Percentiles rank a stretch among this genome's conserved stretches.
phyloP scores from a whole-genome alignment of 2,888 invertebrate genomes.

The Morpho deidamia region DNA sequence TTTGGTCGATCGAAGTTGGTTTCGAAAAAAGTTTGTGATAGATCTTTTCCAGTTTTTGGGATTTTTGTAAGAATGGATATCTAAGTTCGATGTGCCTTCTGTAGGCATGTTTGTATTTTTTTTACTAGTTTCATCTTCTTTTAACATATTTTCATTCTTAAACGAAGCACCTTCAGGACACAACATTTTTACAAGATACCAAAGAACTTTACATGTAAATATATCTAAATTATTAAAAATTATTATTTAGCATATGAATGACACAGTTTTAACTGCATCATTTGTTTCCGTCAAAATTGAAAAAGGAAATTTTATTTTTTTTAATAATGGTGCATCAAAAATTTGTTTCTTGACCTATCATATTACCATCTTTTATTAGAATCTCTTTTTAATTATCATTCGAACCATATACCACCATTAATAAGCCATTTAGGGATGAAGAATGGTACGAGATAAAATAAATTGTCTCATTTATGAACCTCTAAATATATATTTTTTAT shows the following conservation, averaged over 20 bases:
- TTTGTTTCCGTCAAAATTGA: slow-evolving; percentile 27
- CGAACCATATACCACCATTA: too few relatives aligned
- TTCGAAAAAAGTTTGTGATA: slow-evolving; percentile 64
- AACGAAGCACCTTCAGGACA: slow-evolving; percentile 56
- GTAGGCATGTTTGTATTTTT: slow-evolving; percentile 45
- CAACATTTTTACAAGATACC: slow-evolving; percentile 49
- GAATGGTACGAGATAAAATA: too few relatives aligned
- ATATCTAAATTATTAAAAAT: slow-evolving; percentile 43
- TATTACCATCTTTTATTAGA: too few relatives aligned
- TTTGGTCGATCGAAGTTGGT: slow-evolving; percentile 61
- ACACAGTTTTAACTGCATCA: slow-evolving; percentile 15
- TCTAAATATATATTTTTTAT: too few relatives aligned
- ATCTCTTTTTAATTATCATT: too few relatives aligned
- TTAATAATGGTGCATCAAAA: slow-evolving; percentile 1
- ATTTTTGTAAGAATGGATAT: slow-evolving; percentile 55
- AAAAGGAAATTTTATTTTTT: slow-evolving; percentile 26
- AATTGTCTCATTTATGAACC: too few relatives aligned
- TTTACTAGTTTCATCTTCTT: slow-evolving; percentile 41
- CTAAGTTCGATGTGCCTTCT: slow-evolving; percentile 48
- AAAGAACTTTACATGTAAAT: slow-evolving; percentile 38
- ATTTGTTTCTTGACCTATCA: background rate
- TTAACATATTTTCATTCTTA: slow-evolving; percentile 43
- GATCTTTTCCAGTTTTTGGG: slow-evolving; percentile 70
- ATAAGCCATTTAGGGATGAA: too few relatives aligned
- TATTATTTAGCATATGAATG: slow-evolving; percentile 21